Evolutionary conservation across 92 coral and sea anemone species (phyloP).

Genomic region (Desmophyllum pertusum): DNA sequence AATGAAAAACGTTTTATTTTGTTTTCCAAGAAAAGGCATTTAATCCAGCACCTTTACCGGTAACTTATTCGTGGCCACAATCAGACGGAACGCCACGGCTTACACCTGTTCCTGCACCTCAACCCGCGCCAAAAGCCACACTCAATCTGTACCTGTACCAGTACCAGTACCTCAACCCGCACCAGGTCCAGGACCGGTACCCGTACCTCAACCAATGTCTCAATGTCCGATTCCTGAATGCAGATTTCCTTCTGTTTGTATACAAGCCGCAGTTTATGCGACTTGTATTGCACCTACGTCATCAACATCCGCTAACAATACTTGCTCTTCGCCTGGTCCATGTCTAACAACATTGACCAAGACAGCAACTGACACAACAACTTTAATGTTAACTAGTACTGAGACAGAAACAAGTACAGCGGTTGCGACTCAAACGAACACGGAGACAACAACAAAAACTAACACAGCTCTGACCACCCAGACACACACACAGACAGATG

Average conservation of each 20-base stretch:
- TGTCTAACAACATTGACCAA: constrained; percentile 30
- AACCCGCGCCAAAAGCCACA: too few relatives aligned
- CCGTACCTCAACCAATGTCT: not conserved
- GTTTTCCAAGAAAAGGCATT: not conserved
- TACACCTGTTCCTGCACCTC: not conserved
- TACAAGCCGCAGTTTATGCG: constrained; percentile 46
- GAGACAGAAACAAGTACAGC: constrained; percentile 38
- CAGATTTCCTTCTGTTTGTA: constrained; percentile 60
- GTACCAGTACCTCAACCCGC: not conserved
- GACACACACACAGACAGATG: constrained; percentile 28
- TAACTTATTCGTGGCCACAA: too few relatives aligned
- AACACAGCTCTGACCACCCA: constrained; percentile 29
- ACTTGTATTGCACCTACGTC: constrained; percentile 62
- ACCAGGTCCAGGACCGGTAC: constrained; percentile 13
- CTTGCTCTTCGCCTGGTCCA: constrained; percentile 27
- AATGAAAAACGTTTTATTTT: too few relatives aligned
- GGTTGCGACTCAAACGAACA: constrained; percentile 28
- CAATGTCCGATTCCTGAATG: constrained; percentile 60
- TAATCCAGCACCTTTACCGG: too few relatives aligned
- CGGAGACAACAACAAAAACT: constrained; percentile 22
- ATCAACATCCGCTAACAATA: constrained; percentile 19
- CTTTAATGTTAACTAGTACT: constrained; percentile 34
- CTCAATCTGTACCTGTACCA: not conserved
- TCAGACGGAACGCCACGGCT: not conserved
- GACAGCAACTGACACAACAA: constrained; percentile 41